Percentiles rank a stretch among this genome's conserved stretches.
These are phyloP conservation scores for Drosophila orena DNA, from an alignment of 1,140 invertebrate species.

Conservation along the genomic window DNA sequence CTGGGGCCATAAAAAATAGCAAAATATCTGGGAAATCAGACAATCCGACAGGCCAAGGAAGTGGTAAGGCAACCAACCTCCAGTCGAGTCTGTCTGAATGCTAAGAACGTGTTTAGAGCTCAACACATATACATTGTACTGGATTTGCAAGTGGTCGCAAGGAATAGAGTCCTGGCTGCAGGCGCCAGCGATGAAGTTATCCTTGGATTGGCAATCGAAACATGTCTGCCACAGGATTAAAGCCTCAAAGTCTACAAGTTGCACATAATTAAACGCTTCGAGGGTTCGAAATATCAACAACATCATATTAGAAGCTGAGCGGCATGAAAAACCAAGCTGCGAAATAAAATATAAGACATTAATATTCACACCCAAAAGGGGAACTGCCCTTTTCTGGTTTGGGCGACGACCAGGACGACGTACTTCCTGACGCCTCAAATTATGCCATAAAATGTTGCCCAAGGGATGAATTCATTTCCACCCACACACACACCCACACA, in stretches of 20 bases:
- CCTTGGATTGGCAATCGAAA: constrained; percentile 27
- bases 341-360: constrained; percentile 80
- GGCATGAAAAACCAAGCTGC: constrained; percentile 47
- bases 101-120: constrained; percentile 61
- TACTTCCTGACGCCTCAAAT: constrained; percentile 79
- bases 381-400: constrained; percentile 34
- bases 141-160: constrained; percentile 22
- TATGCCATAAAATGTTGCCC: constrained; percentile 82
- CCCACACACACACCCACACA: constrained; percentile 15
- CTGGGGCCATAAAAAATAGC: constrained; percentile 78
- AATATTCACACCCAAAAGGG: constrained; percentile 69
- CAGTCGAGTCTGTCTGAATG: constrained; percentile 52
- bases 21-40: constrained; percentile 79
- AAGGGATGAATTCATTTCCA: constrained; percentile 79
- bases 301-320: constrained; percentile 70
- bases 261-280: constrained; percentile 19
- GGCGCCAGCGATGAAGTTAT: constrained; percentile 11
- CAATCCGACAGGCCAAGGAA: constrained; percentile 48
- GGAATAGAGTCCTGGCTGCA: neutral
- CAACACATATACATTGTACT: constrained; percentile 38
- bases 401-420: constrained; percentile 27
- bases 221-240: constrained; percentile 34
- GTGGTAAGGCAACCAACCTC: neutral
- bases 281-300: constrained; percentile 57
- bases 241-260: constrained; percentile 30